A percentile compares a stretch with the other conserved stretches of the same genome.
Conservation (phyloP, 2,888 invertebrate genomes). For the Lymantria monacha region DNA sequence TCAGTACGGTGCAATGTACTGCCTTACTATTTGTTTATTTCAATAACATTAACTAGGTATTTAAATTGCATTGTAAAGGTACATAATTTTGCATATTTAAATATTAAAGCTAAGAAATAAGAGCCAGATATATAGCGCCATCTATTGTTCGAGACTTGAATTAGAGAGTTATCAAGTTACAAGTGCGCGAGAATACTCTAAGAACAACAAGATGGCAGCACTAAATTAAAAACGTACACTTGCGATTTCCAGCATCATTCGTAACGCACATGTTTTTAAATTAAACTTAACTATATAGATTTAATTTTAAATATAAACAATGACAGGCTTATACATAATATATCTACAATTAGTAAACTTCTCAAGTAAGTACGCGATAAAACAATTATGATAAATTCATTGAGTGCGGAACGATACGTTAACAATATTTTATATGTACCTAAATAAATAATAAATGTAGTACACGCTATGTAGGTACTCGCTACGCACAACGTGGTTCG, state of each 20-base stretch:
- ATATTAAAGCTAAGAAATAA: too few relatives aligned
- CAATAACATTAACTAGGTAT: too few relatives aligned
- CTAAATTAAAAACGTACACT: neutral
- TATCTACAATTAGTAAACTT: neutral
- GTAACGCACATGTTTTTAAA: neutral
- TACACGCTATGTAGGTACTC: constrained; percentile 16
- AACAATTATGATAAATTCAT: neutral
- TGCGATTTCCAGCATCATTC: neutral
- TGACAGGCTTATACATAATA: neutral
- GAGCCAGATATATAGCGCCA: constrained; percentile 39
- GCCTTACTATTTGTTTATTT: too few relatives aligned
- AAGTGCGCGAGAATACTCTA: constrained; percentile 14
- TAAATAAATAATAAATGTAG: neutral
- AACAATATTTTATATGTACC: neutral
- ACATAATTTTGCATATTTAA: too few relatives aligned
- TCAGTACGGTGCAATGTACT: too few relatives aligned
- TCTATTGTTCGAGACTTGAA: constrained; percentile 34
- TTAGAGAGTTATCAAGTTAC: constrained; percentile 6
- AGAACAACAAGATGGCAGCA: constrained; percentile 46
- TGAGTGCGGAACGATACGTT: neutral
- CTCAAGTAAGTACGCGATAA: neutral
- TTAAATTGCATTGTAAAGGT: too few relatives aligned
- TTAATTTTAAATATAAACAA: neutral
- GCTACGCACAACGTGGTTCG: constrained; percentile 38
- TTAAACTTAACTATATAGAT: neutral